A percentile compares a stretch with the other conserved stretches of the same genome.
Evolutionary conservation across 37 sponge, comb jelly and placozoan species (phyloP).

Genomic region (Ephydatia muelleri): DNA sequence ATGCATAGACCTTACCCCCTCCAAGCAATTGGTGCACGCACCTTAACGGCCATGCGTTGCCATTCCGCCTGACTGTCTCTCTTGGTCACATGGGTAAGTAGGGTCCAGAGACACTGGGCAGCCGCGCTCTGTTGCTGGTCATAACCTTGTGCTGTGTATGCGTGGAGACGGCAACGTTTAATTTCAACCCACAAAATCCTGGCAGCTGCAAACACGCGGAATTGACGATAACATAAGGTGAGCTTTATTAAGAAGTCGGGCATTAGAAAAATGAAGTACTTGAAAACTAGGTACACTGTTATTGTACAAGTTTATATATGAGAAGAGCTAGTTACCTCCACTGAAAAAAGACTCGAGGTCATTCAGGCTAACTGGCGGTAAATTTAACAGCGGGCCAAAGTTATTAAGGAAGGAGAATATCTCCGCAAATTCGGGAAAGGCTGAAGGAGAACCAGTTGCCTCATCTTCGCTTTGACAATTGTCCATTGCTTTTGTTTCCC

Average conservation of each 20-base stretch:
- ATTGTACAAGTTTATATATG: not conserved
- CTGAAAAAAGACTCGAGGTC: slow-evolving; percentile 55
- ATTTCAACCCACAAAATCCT: not conserved
- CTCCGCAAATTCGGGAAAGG: slow-evolving; percentile 55
- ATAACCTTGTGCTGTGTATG: not conserved
- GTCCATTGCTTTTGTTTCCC: not conserved
- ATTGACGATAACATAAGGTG: not conserved
- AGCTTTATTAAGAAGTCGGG: slow-evolving; percentile 11
- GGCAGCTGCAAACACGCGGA: not conserved
- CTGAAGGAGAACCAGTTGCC: not conserved
- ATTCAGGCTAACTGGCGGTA: slow-evolving; percentile 36
- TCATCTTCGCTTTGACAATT: not conserved
- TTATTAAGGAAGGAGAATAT: slow-evolving; percentile 43
- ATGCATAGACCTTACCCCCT: no score
- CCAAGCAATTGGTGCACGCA: not conserved
- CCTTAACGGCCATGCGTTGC: slow-evolving; percentile 54
- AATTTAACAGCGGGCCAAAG: slow-evolving; percentile 22
- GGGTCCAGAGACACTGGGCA: slow-evolving; percentile 36
- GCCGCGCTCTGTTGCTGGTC: slow-evolving; percentile 8
- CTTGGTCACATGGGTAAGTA: slow-evolving; percentile 16
- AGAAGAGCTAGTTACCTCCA: slow-evolving; percentile 25
- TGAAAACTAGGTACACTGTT: not conserved
- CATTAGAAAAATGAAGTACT: slow-evolving; percentile 11
- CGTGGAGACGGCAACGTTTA: not conserved
- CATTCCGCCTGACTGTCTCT: slow-evolving; percentile 35